phyloP scores from a whole-genome alignment of 2,888 invertebrate genomes.

The Drosophila eohydei region DNA sequence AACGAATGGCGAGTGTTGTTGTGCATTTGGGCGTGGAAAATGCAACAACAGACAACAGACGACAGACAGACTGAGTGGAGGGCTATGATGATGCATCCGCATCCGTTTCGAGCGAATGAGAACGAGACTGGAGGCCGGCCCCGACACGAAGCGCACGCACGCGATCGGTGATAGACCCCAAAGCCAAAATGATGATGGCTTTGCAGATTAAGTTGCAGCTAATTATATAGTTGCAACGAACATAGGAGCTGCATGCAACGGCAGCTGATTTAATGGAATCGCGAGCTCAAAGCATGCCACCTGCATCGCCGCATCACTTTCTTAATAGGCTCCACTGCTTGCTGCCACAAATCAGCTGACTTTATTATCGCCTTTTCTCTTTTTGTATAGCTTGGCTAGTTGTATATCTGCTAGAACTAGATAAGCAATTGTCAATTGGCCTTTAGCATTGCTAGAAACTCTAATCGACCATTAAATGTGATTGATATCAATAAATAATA shows the following conservation, averaged over 20 bases:
- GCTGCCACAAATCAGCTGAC: not conserved
- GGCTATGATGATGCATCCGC: constrained; percentile 59
- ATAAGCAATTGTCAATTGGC: no score
- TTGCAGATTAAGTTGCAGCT: constrained; percentile 52
- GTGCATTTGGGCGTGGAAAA: constrained; percentile 57
- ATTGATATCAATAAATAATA: not conserved
- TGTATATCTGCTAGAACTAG: no score
- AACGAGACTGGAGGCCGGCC: constrained; percentile 30
- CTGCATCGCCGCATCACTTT: not conserved
- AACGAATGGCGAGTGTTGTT: constrained; percentile 27
- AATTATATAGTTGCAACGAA: constrained; percentile 52
- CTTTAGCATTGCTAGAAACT: not conserved
- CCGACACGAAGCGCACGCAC: constrained; percentile 41
- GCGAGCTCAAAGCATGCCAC: constrained; percentile 22
- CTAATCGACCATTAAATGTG: not conserved
- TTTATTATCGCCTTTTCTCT: not conserved
- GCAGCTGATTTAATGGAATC: constrained; percentile 46
- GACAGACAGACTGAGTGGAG: constrained; percentile 10
- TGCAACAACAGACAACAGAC: constrained; percentile 28
- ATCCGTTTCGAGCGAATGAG: constrained; percentile 61
- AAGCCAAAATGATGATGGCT: constrained; percentile 39
- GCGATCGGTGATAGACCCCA: constrained; percentile 43
- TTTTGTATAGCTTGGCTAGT: no score
- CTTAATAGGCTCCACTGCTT: not conserved
- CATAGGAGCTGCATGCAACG: constrained; percentile 38